Evolutionary conservation across 2,888 invertebrate genomes (phyloP), one percentile per base, ranked within the genome.

Genomic region (Erebia epiphron): DNA sequence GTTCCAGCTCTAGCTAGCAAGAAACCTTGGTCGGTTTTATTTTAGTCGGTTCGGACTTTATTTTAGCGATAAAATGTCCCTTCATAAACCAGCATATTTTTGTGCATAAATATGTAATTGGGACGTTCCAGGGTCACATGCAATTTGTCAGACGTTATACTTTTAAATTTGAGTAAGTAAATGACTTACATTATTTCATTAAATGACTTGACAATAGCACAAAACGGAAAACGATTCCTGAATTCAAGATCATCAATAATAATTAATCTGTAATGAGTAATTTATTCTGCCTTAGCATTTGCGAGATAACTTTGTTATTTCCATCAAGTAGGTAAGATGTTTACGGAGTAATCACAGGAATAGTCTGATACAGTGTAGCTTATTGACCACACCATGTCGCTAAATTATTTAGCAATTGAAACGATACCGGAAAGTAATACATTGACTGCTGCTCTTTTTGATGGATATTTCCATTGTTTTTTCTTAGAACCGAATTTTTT

Each of bases 11-110:
- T 16, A 54, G 35, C 35, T 35, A 54, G 54, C 18, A 16, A 2
- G 54, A 54, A 50, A 26, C 26, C 41, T 16, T 64, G 14, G 4
- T 35, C n/a, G 4, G n/a, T n/a, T n/a, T n/a, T n/a, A n/a, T n/a
- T n/a, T n/a, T n/a, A n/a, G n/a, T n/a, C n/a, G n/a, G n/a, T n/a
- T n/a, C n/a, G n/a, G n/a, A n/a, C 56, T 56, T 66, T 57, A 66
- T 43, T 35, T 56, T 21, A 46, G 18, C 57, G 66, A 66, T 66
- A 66, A 43, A 63, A 66, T 13, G 21, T 35, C 75, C 74, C 73
- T 70, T 67, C 70, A 60, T 57, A 61, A 66, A 71, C 64, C 56
- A 69, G 50, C 68, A 70, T 74, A 76, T 73, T 75, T 75, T 75
- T 68, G 64, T 71, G 71, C 57, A 67, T 71, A 72, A 69, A 26